Evolutionary conservation across 1,140 invertebrate species (phyloP).

Genomic region (Varroa destructor): DNA sequence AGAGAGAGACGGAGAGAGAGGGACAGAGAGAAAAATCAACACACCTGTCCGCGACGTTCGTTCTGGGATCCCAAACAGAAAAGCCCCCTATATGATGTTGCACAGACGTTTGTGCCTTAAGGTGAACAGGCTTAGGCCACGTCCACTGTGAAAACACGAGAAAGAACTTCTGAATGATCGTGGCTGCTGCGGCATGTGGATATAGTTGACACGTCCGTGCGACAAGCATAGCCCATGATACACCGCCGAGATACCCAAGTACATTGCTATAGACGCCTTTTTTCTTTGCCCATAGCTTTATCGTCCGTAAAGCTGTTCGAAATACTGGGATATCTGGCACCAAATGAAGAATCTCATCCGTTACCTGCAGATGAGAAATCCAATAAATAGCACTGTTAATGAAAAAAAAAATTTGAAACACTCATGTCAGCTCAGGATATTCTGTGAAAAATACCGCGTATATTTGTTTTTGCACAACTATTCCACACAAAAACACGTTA

Average conservation of each 20-base stretch:
- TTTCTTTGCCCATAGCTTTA: slow-evolving; percentile 99
- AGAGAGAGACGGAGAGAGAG: too few relatives aligned
- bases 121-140: slow-evolving; percentile 91
- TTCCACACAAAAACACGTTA: too few relatives aligned
- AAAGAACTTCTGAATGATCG: slow-evolving; percentile 94
- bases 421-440: too few relatives aligned
- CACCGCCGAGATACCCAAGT: slow-evolving; percentile 91
- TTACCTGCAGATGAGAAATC: slow-evolving; percentile 48
- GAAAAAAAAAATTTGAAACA: too few relatives aligned
- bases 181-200: slow-evolving; percentile 86
- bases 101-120: slow-evolving; percentile 68
- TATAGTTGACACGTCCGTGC: slow-evolving; percentile 96
- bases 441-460: too few relatives aligned
- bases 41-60: slow-evolving; percentile 12
- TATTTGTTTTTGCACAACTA: too few relatives aligned
- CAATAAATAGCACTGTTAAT: too few relatives aligned
- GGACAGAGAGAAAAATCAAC: slow-evolving; percentile 11
- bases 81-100: slow-evolving; percentile 63
- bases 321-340: slow-evolving; percentile 93
- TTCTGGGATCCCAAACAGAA: slow-evolving; percentile 82
- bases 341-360: slow-evolving; percentile 88
- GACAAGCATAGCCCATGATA: slow-evolving; percentile 98
- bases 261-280: slow-evolving; percentile 94
- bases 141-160: slow-evolving; percentile 92
- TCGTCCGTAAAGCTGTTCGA: slow-evolving; percentile 74